These are phyloP conservation scores for Sebastiscus tertius DNA, from an alignment of 2,797 vertebrate species.

Conservation along the genomic window DNA sequence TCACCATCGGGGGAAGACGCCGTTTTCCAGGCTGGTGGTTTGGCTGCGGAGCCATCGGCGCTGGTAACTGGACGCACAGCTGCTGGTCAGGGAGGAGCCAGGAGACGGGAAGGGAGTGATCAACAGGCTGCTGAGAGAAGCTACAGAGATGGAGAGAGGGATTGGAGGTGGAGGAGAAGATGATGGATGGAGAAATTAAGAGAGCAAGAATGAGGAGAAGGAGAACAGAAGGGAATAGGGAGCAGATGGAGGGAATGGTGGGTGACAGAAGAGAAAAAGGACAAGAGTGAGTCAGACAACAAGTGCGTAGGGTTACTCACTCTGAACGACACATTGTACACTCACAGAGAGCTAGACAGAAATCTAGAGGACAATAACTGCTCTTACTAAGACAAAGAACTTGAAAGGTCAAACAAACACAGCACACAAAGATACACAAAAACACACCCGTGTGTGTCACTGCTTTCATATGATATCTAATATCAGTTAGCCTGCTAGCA, in stretches of 20 bases:
- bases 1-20: constrained; percentile 97
- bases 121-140: constrained; percentile 96
- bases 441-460: background rate
- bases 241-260: constrained; percentile 38
- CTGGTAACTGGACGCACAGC: constrained; percentile 98
- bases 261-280: constrained; percentile 35
- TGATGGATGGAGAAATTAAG: background rate
- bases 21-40: constrained; percentile 98
- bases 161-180: background rate
- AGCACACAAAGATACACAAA: background rate
- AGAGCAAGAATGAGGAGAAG: background rate
- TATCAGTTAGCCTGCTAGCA: constrained; percentile 17
- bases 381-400: constrained; percentile 3
- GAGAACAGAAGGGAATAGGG: constrained; percentile 1
- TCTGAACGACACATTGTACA: constrained; percentile 28
- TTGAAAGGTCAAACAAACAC: background rate
- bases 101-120: constrained; percentile 97
- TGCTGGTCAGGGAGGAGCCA: constrained; percentile 95
- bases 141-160: constrained; percentile 72
- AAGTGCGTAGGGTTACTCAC: constrained; percentile 25
- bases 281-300: constrained; percentile 51
- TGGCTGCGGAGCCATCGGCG: constrained; percentile 97
- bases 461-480: constrained; percentile 24
- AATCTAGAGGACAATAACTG: constrained; percentile 5
- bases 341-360: constrained; percentile 7